phyloP scores from a whole-genome alignment of 2,797 vertebrate species.

The Harpagifer antarcticus region DNA sequence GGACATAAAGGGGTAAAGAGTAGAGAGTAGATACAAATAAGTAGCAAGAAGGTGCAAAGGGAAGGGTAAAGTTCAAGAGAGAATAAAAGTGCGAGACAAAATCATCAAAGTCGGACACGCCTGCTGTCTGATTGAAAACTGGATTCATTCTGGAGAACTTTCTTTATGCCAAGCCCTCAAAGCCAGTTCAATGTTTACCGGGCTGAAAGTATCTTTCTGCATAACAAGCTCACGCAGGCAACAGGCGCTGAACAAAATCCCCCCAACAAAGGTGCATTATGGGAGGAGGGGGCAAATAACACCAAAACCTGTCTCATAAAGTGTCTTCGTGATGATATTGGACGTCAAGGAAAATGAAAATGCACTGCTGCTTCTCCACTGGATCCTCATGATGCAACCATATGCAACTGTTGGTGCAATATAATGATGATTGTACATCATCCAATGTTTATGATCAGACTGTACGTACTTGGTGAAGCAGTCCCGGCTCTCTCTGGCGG shows the following conservation, averaged over 20 bases:
- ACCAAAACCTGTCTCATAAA: background rate
- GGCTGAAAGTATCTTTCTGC: constrained; percentile 8
- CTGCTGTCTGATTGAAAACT: no score
- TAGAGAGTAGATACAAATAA: background rate
- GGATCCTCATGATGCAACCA: background rate
- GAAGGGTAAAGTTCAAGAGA: background rate
- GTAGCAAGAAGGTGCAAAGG: background rate
- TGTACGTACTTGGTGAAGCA: constrained; percentile 90
- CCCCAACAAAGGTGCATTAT: background rate
- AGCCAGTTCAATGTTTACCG: constrained; percentile 13
- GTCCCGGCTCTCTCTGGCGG: constrained; percentile 82
- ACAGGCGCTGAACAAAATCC: background rate
- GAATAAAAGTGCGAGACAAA: background rate
- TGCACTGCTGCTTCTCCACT: background rate
- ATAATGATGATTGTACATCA: background rate
- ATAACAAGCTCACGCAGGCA: constrained; percentile 31
- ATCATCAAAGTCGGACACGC: no score
- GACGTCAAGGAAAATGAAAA: background rate
- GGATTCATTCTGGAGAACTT: background rate
- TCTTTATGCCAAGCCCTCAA: background rate
- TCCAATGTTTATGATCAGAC: background rate
- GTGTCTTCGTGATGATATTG: background rate
- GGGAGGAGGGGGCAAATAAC: background rate
- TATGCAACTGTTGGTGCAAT: background rate
- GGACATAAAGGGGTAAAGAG: background rate